Conservation (phyloP, 2,797 vertebrate genomes). For the Percopsis omiscomaycus region DNA sequence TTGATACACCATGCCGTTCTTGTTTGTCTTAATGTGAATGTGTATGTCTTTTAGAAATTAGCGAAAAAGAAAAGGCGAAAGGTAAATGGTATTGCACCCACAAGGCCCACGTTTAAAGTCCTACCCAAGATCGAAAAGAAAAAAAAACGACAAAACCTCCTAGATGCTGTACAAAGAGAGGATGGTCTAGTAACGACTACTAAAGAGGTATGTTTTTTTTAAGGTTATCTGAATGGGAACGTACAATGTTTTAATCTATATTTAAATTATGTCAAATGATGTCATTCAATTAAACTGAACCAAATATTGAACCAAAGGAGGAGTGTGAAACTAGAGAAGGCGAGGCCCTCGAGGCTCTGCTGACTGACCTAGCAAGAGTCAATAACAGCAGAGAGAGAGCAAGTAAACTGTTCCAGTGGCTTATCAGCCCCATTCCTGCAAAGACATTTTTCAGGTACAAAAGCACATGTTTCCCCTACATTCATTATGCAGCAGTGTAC, state of each 20-base stretch:
- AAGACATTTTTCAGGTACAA: conserved; percentile 37
- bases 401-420: conserved; percentile 86
- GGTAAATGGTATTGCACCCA: conserved; percentile 47
- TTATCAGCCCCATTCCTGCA: conserved; percentile 80
- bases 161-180: conserved; percentile 29
- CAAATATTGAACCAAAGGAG: conserved; percentile 19
- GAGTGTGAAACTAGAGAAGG: conserved; percentile 15
- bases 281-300: neutral
- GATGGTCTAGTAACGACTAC: conserved; percentile 5
- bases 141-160: conserved; percentile 42
- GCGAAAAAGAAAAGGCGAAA: conserved; percentile 68
- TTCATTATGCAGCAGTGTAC: too few species aligned
- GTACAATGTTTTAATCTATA: neutral
- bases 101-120: conserved; percentile 24
- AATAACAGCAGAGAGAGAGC: conserved; percentile 88
- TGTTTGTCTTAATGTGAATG: neutral
- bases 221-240: neutral
- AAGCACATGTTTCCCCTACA: too few species aligned
- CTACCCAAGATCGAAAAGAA: conserved; percentile 58
- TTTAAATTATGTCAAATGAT: neutral
- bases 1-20: neutral
- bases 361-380: conserved; percentile 75
- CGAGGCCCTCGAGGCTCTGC: conserved; percentile 62
- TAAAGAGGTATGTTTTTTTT: conserved; percentile 2
- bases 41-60: conserved; percentile 40